Conservation (phyloP, 1,140 invertebrate genomes). For the Protaetia brevitarsis region DNA sequence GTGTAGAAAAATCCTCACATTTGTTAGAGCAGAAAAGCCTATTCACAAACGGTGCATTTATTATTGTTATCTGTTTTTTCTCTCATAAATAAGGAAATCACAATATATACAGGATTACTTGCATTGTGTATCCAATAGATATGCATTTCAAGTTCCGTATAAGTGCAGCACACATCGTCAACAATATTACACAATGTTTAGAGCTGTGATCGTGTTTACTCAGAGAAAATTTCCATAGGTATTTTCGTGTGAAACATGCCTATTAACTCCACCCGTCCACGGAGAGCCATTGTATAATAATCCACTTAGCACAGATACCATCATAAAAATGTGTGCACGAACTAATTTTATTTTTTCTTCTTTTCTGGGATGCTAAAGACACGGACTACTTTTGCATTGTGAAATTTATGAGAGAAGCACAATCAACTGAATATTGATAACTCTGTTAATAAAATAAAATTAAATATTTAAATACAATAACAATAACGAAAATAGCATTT, state of each 20-base stretch:
- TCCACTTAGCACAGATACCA: slow-evolving; percentile 17
- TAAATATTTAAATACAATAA: too few relatives aligned
- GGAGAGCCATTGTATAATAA: slow-evolving; percentile 11
- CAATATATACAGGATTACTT: background rate
- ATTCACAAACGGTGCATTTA: background rate
- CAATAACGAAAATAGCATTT: too few relatives aligned
- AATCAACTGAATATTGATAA: background rate
- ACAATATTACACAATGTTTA: background rate
- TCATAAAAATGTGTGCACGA: background rate
- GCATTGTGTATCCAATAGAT: background rate
- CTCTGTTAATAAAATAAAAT: background rate
- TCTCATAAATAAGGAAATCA: slow-evolving; percentile 12
- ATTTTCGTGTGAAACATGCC: slow-evolving; percentile 21
- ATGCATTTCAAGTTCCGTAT: background rate
- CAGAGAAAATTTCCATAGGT: slow-evolving; percentile 13
- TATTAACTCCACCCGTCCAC: slow-evolving; percentile 17
- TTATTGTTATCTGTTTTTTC: background rate
- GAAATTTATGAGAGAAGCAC: background rate
- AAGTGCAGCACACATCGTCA: background rate
- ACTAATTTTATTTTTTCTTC: slow-evolving; percentile 8
- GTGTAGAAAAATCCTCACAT: too few relatives aligned
- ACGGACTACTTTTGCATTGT: background rate
- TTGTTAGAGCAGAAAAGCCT: too few relatives aligned
- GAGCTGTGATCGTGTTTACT: slow-evolving; percentile 1
- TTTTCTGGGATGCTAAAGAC: background rate